Base-by-base conservation (phyloP, 2,797 vertebrate species). In the Protonibea diacanthus region DNA sequence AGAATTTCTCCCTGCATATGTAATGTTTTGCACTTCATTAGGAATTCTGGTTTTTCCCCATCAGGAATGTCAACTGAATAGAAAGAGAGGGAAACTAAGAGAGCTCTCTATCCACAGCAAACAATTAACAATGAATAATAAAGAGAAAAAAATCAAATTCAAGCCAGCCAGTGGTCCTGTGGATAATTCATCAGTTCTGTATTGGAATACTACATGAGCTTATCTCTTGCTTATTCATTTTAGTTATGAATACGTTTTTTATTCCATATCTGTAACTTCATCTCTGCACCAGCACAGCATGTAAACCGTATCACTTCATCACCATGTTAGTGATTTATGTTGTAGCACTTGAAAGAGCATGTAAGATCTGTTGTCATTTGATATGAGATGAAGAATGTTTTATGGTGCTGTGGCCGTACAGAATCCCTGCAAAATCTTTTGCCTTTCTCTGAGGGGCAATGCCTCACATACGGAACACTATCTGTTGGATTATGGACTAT, bases 101-200 rank as follows among this genome's bases (percentile, higher is more conserved):
- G 89, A 90, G 90, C 86, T 83, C 77, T 93, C 89, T 93, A 89
- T 94, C 58, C 87, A 79, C 74, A 68, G 84, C 68, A 76, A 88
- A 95, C 93, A 94, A 94, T 93, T 90, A 90, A 94, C 93, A 94
- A 93, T 92, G 92, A 92, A 90, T 88, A 88, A 91, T 86, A 91
- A 91, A 81, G 67, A 85, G 55, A 74, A 73, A 65, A 65, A 70
- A 79, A 74, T 80, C 69, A 5, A 71, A 78, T 81, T 84, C 58
- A 81, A 85, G 55, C 72, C 57, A 60, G 77, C 47, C 62, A 85
- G 62, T 27, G 44, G 71, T 81, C 76, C 68, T 83, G 81, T 73
- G 74, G 68, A 80, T 59, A 82, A 90, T 87, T 82, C 67, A 77
- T 87, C 79, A 52, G 62, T 58, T 85, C 59, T 80, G 71, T 82